Percentiles rank a stretch among this genome's conserved stretches.
These are phyloP conservation scores for Rhimphoctona megacephalus DNA, from an alignment of 2,888 invertebrate genomes.

Conservation along the genomic window DNA sequence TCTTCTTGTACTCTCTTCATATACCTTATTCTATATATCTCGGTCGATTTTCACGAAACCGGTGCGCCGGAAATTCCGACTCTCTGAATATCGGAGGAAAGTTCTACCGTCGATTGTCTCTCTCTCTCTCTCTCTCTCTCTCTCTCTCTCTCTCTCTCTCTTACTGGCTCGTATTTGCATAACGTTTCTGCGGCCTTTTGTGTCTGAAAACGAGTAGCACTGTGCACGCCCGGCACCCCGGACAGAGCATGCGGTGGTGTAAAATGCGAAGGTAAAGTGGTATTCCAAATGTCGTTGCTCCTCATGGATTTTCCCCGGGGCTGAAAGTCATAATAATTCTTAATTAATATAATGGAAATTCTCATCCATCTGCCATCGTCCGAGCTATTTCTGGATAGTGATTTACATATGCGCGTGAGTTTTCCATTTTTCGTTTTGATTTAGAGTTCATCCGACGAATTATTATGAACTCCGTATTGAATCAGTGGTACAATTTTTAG, in stretches of 20 bases:
- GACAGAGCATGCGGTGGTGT: slow-evolving; percentile 66
- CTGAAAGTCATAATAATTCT: slow-evolving; percentile 67
- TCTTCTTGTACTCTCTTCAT: slow-evolving; percentile 52
- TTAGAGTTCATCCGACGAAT: background rate
- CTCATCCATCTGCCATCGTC: slow-evolving; percentile 64
- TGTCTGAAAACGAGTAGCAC: slow-evolving; percentile 78
- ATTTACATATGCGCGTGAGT: slow-evolving; percentile 57
- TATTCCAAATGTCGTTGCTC: slow-evolving; percentile 69
- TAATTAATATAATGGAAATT: slow-evolving; percentile 70
- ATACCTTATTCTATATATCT: slow-evolving; percentile 54
- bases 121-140: slow-evolving; percentile 41
- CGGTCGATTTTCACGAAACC: slow-evolving; percentile 63
- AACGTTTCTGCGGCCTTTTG: slow-evolving; percentile 81
- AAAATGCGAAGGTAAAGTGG: slow-evolving; percentile 70
- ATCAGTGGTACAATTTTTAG: background rate
- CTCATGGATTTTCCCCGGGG: slow-evolving; percentile 57
- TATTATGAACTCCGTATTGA: background rate
- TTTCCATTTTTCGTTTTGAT: slow-evolving; percentile 28
- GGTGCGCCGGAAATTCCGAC: slow-evolving; percentile 68
- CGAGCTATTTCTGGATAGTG: slow-evolving; percentile 46
- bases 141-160: slow-evolving; percentile 42
- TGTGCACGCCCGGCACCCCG: slow-evolving; percentile 72
- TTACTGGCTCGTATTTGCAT: slow-evolving; percentile 76
- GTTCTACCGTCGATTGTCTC: slow-evolving; percentile 75
- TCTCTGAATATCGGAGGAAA: slow-evolving; percentile 76